Percentiles rank a stretch among this genome's conserved stretches.
Evolutionary conservation across 1,140 invertebrate species (phyloP).

Genomic region (Drosophila setifemur): DNA sequence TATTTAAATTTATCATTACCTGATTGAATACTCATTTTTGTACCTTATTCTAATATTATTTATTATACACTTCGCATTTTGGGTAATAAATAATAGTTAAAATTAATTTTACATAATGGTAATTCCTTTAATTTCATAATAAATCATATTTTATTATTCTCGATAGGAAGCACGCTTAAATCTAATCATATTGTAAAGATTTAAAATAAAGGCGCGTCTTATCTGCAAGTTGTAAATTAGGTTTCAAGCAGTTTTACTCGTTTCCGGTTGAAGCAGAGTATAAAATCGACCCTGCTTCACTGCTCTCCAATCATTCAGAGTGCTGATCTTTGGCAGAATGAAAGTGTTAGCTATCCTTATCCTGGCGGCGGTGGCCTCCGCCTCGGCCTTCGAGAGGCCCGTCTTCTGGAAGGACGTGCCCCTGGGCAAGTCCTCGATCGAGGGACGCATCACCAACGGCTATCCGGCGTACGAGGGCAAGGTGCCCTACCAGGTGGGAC

Average conservation of each 20-base stretch:
- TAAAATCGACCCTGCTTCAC: background rate
- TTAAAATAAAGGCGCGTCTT: background rate
- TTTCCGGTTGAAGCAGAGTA: constrained; percentile 7
- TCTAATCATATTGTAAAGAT: constrained; percentile 4
- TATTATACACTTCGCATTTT: too few species aligned
- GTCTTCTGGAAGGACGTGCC: constrained; percentile 40
- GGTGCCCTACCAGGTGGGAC: constrained; percentile 83
- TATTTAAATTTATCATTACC: too few species aligned
- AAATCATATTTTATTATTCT: background rate
- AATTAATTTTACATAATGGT: too few species aligned
- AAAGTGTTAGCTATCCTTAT: background rate
- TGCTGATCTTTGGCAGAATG: background rate
- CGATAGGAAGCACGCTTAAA: background rate
- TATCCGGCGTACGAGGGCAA: constrained; percentile 71
- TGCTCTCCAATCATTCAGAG: background rate
- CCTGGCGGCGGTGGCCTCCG: constrained; percentile 11
- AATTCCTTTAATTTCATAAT: background rate
- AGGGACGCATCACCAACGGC: constrained; percentile 55
- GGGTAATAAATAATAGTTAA: too few species aligned
- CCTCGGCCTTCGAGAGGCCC: constrained; percentile 11
- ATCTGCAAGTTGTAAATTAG: constrained; percentile 15
- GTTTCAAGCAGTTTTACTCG: background rate
- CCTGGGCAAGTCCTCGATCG: constrained; percentile 4
- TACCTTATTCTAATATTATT: too few species aligned
- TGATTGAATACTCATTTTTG: too few species aligned